phyloP scores from a whole-genome alignment of 2,888 invertebrate genomes.

The Unio delphinus region DNA sequence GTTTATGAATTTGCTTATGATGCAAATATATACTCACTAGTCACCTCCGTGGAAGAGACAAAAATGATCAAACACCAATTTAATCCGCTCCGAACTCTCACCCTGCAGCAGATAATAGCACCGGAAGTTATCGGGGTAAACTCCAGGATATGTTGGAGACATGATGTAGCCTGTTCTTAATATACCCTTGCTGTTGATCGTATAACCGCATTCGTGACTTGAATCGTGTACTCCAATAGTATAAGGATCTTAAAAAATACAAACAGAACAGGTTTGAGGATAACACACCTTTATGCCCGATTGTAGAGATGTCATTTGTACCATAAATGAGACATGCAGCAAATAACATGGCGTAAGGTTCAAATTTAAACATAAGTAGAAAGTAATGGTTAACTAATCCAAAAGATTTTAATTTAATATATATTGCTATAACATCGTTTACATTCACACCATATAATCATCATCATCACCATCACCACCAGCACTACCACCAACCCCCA shows the following conservation, averaged over 20 bases:
- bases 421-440: too few species aligned
- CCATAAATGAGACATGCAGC: too few species aligned
- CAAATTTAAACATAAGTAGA: too few species aligned
- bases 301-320: too few species aligned
- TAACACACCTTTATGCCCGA: not conserved
- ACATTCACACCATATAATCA: too few species aligned
- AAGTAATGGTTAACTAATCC: too few species aligned
- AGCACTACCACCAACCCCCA: too few species aligned
- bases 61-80: conserved; percentile 97
- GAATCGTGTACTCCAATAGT: conserved; percentile 91
- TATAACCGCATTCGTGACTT: conserved; percentile 86
- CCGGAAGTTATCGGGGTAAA: conserved; percentile 95
- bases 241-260: conserved; percentile 78
- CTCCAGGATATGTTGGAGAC: conserved; percentile 98
- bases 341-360: too few species aligned
- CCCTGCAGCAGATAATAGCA: conserved; percentile 90
- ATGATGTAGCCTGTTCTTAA: conserved; percentile 86
- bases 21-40: conserved; percentile 82
- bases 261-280: conserved; percentile 54
- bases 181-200: conserved; percentile 81
- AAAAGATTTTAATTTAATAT: too few species aligned
- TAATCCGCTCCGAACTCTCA: conserved; percentile 89
- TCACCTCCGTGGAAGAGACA: conserved; percentile 98
- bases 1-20: too few species aligned
- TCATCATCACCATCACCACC: too few species aligned